Evolutionary conservation across 2,113 vertebrate species (phyloP).

Genomic region (Merops nubicus): DNA sequence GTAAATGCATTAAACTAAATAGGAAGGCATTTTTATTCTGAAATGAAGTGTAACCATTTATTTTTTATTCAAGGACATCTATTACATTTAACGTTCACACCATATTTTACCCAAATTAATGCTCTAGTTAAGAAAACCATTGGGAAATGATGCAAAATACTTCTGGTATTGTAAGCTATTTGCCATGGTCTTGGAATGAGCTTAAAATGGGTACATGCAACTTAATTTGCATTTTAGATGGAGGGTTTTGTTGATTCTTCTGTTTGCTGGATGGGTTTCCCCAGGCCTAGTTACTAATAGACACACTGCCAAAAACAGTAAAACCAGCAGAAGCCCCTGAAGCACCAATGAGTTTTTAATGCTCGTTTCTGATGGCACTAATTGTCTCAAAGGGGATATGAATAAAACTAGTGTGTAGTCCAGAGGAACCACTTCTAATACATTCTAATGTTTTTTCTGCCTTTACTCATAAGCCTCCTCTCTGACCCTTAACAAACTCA

Average conservation of each 20-base stretch:
- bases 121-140: background rate
- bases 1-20: background rate
- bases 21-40: background rate
- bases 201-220: background rate
- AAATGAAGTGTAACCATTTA: background rate
- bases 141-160: background rate
- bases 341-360: background rate
- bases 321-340: background rate
- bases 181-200: background rate
- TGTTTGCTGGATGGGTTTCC: background rate
- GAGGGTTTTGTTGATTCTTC: background rate
- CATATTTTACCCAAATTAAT: background rate
- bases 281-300: background rate
- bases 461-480: background rate
- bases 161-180: background rate
- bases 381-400: background rate
- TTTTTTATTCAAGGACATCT: background rate
- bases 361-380: background rate
- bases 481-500: background rate
- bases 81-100: background rate
- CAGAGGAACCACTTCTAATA: background rate
- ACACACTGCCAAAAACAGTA: background rate
- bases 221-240: conserved; percentile 6
- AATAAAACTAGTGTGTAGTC: background rate
- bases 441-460: background rate